Evolutionary conservation across 2,113 vertebrate genomes (phyloP).

Genomic region (Hypanus sabinus): DNA sequence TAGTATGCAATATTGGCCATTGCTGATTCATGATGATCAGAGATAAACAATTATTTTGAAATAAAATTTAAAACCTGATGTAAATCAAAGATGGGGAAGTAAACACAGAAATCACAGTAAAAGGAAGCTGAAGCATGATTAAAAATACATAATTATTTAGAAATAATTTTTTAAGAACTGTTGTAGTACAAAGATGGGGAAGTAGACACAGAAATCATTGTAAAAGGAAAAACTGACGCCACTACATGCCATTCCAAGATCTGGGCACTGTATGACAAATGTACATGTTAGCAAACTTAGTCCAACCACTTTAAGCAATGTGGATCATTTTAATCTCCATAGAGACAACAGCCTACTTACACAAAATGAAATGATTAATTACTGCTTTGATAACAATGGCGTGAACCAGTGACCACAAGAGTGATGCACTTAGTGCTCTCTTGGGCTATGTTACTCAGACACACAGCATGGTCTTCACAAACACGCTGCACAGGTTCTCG

Average conservation of each 20-base stretch:
- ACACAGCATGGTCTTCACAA: background rate
- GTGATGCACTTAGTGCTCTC: slow-evolving; percentile 1
- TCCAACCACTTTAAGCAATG: slow-evolving; percentile 45
- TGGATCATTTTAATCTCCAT: slow-evolving; percentile 52
- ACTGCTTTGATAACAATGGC: slow-evolving; percentile 50
- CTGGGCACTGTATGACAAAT: background rate
- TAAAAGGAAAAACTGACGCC: background rate
- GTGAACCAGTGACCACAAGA: slow-evolving; percentile 45
- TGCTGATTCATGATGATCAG: background rate
- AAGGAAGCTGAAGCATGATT: background rate
- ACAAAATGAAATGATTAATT: slow-evolving; percentile 59
- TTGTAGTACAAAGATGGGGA: too few relatives aligned
- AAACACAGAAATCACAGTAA: background rate
- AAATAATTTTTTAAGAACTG: background rate
- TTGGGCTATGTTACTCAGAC: background rate
- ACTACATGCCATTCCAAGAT: background rate
- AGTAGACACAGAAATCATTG: too few relatives aligned
- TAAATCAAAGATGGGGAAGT: background rate
- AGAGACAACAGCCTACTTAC: slow-evolving; percentile 51
- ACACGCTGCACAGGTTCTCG: background rate
- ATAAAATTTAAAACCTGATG: background rate
- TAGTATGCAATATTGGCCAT: background rate
- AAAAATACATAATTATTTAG: background rate
- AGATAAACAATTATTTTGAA: background rate
- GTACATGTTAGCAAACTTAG: background rate